Evolutionary conservation across 1,140 invertebrate genomes (phyloP), one percentile per base, ranked within the genome.

Genomic region (Babylonia areolata): DNA sequence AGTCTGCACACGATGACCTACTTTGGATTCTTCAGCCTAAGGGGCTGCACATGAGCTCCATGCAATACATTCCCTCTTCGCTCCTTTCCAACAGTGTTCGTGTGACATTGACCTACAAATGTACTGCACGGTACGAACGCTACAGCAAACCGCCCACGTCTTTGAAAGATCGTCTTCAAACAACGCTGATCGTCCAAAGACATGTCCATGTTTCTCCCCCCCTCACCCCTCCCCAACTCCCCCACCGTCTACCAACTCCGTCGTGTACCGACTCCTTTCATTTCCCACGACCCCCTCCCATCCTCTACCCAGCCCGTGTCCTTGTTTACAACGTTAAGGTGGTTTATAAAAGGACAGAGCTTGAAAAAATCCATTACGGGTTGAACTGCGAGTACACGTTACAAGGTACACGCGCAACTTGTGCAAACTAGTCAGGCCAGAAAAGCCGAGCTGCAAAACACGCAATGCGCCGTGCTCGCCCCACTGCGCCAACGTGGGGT

Each of bases 381-480:
- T 77, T 77, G 20, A 37, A 23, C 35, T 9, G 17, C 35, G 35
- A 9, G 20, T 37, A 37, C 23, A 77, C 35, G 35, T 28, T 15
- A 37, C 75, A 40, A 15, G 37, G 75, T 77, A n/a, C 17, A 80
- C 78, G 31, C 77, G 78, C 78, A 80, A 80, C 78, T 80, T 80
- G 78, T 80, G 78, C 78, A 54, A 80, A 80, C 78, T n/a, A 80
- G 78, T 80, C 77, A 46, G 77, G 37, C 78, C 31, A 11, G 46
- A n/a, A 77, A 40, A 40, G 75, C 37, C 37, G 75, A 17, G 75
- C 33, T 37, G 37, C 75, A 37, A 39, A 28, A 37, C 75, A 35
- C 20, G 35, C 20, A 77, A 37, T 37, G 35, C 35, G 35, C 28
- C 75, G 33, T 35, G 9, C 35, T 77, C 35, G 35, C 33, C 33